Evolutionary conservation across 1,140 invertebrate species (phyloP).

Genomic region (Sitobion miscanthi): DNA sequence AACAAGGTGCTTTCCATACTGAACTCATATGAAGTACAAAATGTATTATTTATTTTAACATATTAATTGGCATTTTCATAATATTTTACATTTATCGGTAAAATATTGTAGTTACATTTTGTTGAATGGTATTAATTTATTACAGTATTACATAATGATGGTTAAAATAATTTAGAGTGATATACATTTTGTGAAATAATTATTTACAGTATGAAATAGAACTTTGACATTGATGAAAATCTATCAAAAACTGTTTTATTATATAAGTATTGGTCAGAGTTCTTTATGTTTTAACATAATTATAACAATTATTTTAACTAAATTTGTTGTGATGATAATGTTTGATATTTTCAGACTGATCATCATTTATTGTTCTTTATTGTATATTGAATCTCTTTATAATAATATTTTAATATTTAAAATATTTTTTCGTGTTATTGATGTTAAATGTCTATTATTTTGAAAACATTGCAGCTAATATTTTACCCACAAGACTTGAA

Average conservation of each 20-base stretch:
- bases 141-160: not conserved
- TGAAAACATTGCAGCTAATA: constrained; percentile 34
- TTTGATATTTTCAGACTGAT: constrained; percentile 15
- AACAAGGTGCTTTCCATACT: constrained; percentile 52
- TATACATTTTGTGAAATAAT: not conserved
- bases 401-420: not conserved
- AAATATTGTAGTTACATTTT: not conserved
- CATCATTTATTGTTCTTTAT: constrained; percentile 15
- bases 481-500: constrained; percentile 45
- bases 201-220: not conserved
- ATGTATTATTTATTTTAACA: constrained; percentile 17
- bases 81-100: not conserved
- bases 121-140: constrained; percentile 3
- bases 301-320: not conserved
- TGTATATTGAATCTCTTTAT: not conserved
- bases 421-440: constrained; percentile 9
- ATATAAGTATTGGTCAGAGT: not conserved
- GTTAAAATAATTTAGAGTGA: not conserved
- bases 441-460: constrained; percentile 17
- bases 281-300: not conserved
- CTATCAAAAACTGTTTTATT: not conserved
- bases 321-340: not conserved
- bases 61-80: not conserved
- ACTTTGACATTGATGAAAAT: not conserved
- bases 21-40: constrained; percentile 49